Evolutionary conservation across 2,888 invertebrate genomes (phyloP), one percentile per base, ranked within the genome.

Genomic region (Heteropelma amictum): DNA sequence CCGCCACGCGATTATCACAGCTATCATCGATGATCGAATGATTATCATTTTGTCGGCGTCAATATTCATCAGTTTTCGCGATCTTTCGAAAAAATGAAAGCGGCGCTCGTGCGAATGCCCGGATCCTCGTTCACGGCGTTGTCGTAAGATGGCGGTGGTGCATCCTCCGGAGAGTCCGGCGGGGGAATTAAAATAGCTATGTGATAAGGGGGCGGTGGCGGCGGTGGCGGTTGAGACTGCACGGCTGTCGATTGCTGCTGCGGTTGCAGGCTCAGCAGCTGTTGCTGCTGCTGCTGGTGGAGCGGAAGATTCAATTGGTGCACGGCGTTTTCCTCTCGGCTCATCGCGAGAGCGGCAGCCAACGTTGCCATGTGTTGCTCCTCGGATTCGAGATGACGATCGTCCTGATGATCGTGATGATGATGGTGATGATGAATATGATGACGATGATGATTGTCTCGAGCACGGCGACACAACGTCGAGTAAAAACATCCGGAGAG

Each of bases 181-280:
- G 92, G 92, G 65, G 95, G 94, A 85, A 95, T 92, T 80, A 95
- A 90, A 83, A 95, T 94, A 40, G 95, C 95, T 90, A 95, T 94
- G 90, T 95, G 95, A 91, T 95, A 95, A 7, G 95, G 95, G n/a
- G 95, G 95, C 17, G 95, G 93, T 4, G 92, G 93, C 5, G 79
- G 84, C n/a, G 78, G 77, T 7, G 72, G 70, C 3, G 72, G 75
- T 0, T 77, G 70, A 3, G 75, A 68, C 30, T 88, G 73, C 76
- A 91, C 91, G 53, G 68, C 81, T 75, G 58, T 79, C 51, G 42
- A 79, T 72, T 53, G 86, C 80, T 51, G 54, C 5, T 85, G 82
- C 21, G 85, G 79, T 33, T 61, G 76, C 12, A 45, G 49, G 53
- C 54, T 65, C 33, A 40, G 45, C 4, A 33, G 33, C 40, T 47